Evolutionary conservation across 2,797 vertebrate genomes (phyloP).

Genomic region (Hemibagrus guttatus): DNA sequence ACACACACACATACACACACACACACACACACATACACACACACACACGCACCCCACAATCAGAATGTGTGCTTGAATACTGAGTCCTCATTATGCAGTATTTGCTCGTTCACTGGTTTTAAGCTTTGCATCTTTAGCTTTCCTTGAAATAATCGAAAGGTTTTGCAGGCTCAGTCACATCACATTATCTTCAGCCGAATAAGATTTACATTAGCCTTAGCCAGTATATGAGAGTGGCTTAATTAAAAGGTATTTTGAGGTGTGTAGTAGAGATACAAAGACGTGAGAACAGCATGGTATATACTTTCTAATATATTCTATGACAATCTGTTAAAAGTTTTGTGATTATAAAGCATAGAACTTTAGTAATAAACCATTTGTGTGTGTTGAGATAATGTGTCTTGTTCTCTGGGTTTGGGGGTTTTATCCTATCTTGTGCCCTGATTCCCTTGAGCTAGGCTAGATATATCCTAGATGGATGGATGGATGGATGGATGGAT

Average conservation of each 20-base stretch:
- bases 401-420: no score
- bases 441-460: no score
- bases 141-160: background rate
- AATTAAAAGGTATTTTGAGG: conserved; percentile 34
- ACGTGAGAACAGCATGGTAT: conserved; percentile 9
- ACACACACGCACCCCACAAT: background rate
- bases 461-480: no score
- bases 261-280: background rate
- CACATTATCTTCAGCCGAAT: conserved; percentile 9
- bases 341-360: background rate
- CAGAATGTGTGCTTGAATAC: conserved; percentile 4
- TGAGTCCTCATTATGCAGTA: background rate
- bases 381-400: background rate
- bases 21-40: background rate
- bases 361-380: background rate
- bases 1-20: background rate
- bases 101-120: background rate
- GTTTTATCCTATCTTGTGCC: no score
- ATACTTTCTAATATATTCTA: background rate
- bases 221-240: background rate
- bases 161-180: conserved; percentile 2
- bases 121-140: background rate
- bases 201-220: conserved; percentile 20
- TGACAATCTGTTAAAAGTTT: background rate
- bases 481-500: no score